A percentile compares a stretch with the other conserved stretches of the same genome.
phyloP scores from a whole-genome alignment of 2,113 vertebrate genomes.

The Halcyon malimbica region DNA sequence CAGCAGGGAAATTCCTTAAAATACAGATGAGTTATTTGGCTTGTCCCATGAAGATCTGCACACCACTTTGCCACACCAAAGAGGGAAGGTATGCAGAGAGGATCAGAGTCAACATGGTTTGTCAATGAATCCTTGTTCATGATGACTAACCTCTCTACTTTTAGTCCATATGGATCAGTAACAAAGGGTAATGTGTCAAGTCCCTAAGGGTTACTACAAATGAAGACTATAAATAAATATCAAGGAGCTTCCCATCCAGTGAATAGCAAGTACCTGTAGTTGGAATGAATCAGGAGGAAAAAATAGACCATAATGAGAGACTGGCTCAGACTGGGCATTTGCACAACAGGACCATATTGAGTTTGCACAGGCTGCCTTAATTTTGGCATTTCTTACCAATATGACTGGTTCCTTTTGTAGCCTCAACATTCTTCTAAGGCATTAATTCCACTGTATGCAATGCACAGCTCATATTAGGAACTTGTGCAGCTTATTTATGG shows the following conservation, averaged over 20 bases:
- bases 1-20: not conserved
- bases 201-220: not conserved
- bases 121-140: not conserved
- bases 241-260: not conserved
- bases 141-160: not conserved
- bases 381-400: conserved; percentile 37
- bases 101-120: not conserved
- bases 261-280: not conserved
- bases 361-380: not conserved
- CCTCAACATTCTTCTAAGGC: conserved; percentile 19
- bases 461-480: not conserved
- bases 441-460: not conserved
- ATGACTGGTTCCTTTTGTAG: not conserved
- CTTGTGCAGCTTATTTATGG: conserved; percentile 7
- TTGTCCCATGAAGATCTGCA: not conserved
- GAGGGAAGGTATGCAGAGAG: not conserved
- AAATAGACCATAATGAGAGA: not conserved
- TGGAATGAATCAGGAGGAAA: not conserved
- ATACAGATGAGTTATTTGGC: not conserved
- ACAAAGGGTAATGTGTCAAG: not conserved
- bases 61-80: not conserved
- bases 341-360: not conserved
- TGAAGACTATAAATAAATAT: not conserved
- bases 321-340: not conserved
- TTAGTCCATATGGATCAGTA: not conserved